A percentile compares a stretch with the other conserved stretches of the same genome.
Evolutionary conservation across 2,113 vertebrate genomes (phyloP).

Genomic region (Centropus bengalensis): DNA sequence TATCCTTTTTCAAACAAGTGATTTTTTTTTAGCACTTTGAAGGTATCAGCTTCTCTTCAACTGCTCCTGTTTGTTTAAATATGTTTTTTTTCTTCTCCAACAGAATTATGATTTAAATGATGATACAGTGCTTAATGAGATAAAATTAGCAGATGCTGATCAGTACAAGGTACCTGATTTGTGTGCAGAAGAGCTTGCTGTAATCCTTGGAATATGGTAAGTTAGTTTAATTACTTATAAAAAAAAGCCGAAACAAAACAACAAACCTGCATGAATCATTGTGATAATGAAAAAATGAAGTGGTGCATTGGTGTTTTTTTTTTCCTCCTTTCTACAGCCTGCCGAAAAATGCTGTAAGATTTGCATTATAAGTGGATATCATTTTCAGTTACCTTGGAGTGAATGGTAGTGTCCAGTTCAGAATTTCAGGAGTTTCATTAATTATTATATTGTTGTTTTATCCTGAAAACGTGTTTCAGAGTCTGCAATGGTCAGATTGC

Average conservation of each 20-base stretch:
- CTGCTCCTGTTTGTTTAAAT: neutral
- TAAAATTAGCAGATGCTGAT: constrained; percentile 85
- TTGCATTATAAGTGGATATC: neutral
- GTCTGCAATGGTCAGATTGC: neutral
- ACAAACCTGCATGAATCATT: neutral
- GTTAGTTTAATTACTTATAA: constrained; percentile 13
- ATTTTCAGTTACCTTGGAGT: neutral
- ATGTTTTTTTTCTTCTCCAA: neutral
- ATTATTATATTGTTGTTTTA: neutral
- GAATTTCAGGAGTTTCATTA: neutral
- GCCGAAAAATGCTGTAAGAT: neutral
- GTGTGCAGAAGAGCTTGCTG: constrained; percentile 91
- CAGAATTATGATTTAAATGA: constrained; percentile 90
- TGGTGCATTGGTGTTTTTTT: neutral
- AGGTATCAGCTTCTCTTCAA: neutral
- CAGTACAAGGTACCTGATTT: constrained; percentile 86
- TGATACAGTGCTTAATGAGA: constrained; percentile 89
- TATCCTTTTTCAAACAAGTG: neutral
- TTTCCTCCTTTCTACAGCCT: neutral
- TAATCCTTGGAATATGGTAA: constrained; percentile 93
- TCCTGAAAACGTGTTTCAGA: neutral
- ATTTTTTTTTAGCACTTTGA: neutral
- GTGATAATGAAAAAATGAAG: neutral
- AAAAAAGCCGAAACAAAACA: neutral
- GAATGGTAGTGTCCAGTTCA: neutral